phyloP scores from a whole-genome alignment of 2,888 invertebrate species.

The Lumbricus terrestris region DNA sequence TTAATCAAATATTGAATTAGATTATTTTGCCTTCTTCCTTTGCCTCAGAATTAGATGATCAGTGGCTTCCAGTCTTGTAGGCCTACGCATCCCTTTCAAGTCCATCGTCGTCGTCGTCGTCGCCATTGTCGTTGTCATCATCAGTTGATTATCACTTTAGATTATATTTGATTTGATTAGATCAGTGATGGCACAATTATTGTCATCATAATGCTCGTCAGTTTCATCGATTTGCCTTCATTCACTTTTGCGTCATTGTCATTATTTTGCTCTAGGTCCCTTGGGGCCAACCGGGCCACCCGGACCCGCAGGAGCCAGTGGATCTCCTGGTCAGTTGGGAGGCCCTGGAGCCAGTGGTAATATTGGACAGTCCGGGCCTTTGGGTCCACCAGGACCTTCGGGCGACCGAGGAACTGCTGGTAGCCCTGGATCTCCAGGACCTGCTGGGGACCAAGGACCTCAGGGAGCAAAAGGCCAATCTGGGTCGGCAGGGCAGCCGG shows the following conservation, averaged over 20 bases:
- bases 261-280: not conserved
- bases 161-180: not conserved
- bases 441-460: slow-evolving; percentile 23
- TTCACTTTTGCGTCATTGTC: not conserved
- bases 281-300: slow-evolving; percentile 12
- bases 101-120: too few species aligned
- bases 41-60: too few species aligned
- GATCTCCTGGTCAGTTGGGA: slow-evolving; percentile 25
- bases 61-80: too few species aligned
- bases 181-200: not conserved
- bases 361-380: slow-evolving; percentile 21
- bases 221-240: not conserved
- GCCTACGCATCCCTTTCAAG: too few species aligned
- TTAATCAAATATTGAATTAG: too few species aligned
- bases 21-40: too few species aligned
- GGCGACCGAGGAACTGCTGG: slow-evolving; percentile 16
- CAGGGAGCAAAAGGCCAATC: slow-evolving; percentile 47
- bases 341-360: slow-evolving; percentile 30
- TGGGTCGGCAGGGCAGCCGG: slow-evolving; percentile 48
- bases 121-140: too few species aligned
- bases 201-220: not conserved
- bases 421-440: slow-evolving; percentile 26
- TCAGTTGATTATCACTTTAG: not conserved
- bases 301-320: slow-evolving; percentile 24
- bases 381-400: slow-evolving; percentile 18